phyloP scores from a whole-genome alignment of 2,888 invertebrate genomes.

The Caenorhabditis imperialis region DNA sequence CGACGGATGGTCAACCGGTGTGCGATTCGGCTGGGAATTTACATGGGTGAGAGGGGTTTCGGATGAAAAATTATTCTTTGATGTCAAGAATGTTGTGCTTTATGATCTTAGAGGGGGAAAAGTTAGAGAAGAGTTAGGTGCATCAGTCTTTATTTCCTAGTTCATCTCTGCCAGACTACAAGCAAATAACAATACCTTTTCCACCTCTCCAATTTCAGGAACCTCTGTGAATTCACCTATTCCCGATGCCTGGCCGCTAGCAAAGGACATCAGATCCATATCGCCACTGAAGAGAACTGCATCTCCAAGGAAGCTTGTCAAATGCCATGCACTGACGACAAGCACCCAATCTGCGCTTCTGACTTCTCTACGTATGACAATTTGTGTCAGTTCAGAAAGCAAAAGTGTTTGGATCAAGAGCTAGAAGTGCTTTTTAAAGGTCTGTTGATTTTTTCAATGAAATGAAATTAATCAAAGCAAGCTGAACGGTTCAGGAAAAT shows the following conservation, averaged over 20 bases:
- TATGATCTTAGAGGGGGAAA: no score
- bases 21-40: conserved; percentile 61
- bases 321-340: conserved; percentile 52
- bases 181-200: no score
- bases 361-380: conserved; percentile 60
- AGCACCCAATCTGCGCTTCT: conserved; percentile 57
- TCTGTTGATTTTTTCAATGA: no score
- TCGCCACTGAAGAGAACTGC: conserved; percentile 56
- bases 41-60: conserved; percentile 53
- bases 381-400: conserved; percentile 57
- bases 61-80: no score
- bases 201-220: no score
- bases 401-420: conserved; percentile 52
- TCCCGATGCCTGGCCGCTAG: conserved; percentile 73
- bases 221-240: conserved; percentile 68
- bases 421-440: conserved; percentile 69
- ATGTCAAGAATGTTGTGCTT: no score
- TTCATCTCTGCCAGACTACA: no score
- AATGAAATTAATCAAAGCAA: no score
- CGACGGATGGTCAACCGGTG: conserved; percentile 56
- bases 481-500: no score
- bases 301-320: conserved; percentile 52
- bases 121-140: no score
- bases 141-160: no score
- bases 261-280: conserved; percentile 57